Percentiles rank a stretch among this genome's conserved stretches.
Evolutionary conservation across 1,140 invertebrate species (phyloP).

Genomic region (Cotesia typhae): DNA sequence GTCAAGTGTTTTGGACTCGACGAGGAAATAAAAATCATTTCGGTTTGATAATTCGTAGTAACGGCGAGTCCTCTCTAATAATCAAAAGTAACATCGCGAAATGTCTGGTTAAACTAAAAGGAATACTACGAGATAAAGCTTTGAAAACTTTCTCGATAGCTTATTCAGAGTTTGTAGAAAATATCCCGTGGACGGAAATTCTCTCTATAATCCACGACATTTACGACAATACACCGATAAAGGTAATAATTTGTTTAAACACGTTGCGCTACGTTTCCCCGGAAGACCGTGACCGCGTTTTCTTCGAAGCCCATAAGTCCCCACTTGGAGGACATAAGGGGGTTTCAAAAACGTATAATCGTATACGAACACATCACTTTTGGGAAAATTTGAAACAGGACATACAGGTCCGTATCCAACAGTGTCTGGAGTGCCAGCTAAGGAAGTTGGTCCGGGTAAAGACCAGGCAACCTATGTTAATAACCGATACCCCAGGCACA

Average conservation of each 20-base stretch:
- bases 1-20: not conserved
- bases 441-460: too few relatives aligned
- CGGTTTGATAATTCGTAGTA: too few relatives aligned
- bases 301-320: not conserved
- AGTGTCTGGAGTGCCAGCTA: too few relatives aligned
- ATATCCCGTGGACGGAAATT: not conserved
- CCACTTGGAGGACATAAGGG: not conserved
- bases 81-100: not conserved
- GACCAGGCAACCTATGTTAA: too few relatives aligned
- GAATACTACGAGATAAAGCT: not conserved
- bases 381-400: too few relatives aligned
- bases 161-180: not conserved
- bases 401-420: too few relatives aligned
- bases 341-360: not conserved
- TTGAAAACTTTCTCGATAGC: not conserved
- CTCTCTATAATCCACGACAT: not conserved
- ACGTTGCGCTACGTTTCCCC: not conserved
- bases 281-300: too few relatives aligned
- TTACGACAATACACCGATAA: not conserved
- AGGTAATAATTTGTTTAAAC: not conserved
- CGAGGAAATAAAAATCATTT: not conserved
- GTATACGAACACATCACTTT: not conserved
- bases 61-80: too few relatives aligned
- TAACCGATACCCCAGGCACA: not conserved
- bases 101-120: slow-evolving; percentile 3